Evolutionary conservation across 2,888 invertebrate species (phyloP).

Genomic region (Hanleya hanleyi): DNA sequence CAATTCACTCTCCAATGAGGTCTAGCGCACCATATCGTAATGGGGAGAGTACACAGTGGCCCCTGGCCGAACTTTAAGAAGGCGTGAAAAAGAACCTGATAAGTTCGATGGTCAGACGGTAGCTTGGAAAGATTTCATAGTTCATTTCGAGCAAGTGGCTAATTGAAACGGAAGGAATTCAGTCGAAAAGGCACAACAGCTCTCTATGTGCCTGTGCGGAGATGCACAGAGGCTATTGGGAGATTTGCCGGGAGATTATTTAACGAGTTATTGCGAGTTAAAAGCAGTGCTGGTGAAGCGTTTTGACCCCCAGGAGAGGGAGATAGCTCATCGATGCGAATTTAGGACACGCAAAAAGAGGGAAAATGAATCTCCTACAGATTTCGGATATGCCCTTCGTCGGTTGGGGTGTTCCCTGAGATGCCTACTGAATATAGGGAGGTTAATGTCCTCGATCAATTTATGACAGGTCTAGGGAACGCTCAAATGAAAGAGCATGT

Average conservation of each 20-base stretch:
- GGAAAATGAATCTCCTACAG: neutral
- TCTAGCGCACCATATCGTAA: too few relatives aligned
- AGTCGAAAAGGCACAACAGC: too few relatives aligned
- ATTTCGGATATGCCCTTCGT: neutral
- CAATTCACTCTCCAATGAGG: too few relatives aligned
- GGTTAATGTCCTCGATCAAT: neutral
- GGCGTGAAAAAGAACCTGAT: neutral
- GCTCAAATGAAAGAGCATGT: neutral
- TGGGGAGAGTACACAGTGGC: too few relatives aligned
- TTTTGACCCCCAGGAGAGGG: neutral
- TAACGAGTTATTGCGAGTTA: neutral
- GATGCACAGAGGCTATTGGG: neutral
- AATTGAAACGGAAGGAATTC: neutral
- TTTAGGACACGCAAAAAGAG: neutral
- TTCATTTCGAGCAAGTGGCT: neutral
- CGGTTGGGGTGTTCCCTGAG: neutral
- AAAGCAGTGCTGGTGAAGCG: neutral
- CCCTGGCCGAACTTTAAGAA: neutral
- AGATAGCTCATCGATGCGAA: neutral
- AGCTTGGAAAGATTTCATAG: neutral
- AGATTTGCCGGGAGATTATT: neutral
- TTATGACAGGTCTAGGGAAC: neutral
- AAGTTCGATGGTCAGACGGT: neutral
- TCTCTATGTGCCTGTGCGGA: too few relatives aligned
- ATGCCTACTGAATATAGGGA: neutral